Evolutionary conservation across 2,797 vertebrate species (phyloP).

Genomic region (Diplodus puntazzo): DNA sequence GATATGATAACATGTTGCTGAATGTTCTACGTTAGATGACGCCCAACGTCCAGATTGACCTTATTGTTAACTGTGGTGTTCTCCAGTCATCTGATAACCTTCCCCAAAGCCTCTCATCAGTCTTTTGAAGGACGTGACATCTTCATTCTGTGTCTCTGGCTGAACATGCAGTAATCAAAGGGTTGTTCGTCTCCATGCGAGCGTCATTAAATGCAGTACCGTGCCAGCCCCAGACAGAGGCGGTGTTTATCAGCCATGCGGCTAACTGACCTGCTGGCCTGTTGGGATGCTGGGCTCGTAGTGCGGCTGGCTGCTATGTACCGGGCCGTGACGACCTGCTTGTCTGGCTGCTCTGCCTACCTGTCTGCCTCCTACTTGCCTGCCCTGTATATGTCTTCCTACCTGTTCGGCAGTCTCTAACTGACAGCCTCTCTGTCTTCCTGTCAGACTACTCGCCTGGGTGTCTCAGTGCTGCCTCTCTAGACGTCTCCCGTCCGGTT

Average conservation of each 20-base stretch:
- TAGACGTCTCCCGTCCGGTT: conserved; percentile 40
- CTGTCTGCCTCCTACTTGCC: conserved; percentile 57
- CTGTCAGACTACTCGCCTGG: conserved; percentile 41
- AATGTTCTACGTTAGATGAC: neutral
- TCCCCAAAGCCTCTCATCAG: neutral
- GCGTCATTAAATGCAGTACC: conserved; percentile 56
- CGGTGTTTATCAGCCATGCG: conserved; percentile 70
- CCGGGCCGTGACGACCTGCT: conserved; percentile 71
- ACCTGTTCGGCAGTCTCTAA: conserved; percentile 33
- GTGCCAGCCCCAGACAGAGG: conserved; percentile 78
- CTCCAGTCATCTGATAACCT: neutral
- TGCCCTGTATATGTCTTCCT: conserved; percentile 38
- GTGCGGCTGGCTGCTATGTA: conserved; percentile 57
- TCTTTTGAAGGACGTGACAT: neutral
- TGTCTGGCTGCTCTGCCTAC: conserved; percentile 63
- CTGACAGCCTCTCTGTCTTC: conserved; percentile 51
- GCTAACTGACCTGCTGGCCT: conserved; percentile 64
- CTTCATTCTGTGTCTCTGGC: neutral
- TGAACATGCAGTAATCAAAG: conserved; percentile 16
- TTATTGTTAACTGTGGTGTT: neutral
- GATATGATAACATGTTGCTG: too few relatives aligned
- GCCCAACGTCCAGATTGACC: neutral
- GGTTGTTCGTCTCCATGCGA: conserved; percentile 18
- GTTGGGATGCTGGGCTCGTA: conserved; percentile 84
- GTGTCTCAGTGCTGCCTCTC: conserved; percentile 49